Evolutionary conservation across 2,888 invertebrate genomes (phyloP).

Genomic region (Drosophila picticornis): DNA sequence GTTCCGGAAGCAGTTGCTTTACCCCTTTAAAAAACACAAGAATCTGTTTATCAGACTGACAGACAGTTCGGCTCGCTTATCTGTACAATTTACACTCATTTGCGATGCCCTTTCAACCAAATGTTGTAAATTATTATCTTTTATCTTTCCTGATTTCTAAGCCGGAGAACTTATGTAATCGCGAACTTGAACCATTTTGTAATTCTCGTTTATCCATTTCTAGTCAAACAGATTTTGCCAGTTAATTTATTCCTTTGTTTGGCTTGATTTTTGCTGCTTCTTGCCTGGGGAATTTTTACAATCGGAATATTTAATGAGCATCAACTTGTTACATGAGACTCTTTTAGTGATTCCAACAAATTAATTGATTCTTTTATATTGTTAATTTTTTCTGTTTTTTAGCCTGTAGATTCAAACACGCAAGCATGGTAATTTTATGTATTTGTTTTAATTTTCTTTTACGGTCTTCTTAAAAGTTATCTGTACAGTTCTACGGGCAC

Average conservation of each 20-base stretch:
- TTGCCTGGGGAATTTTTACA: neutral
- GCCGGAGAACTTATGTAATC: neutral
- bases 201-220: neutral
- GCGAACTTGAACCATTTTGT: neutral
- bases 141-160: neutral
- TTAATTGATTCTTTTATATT: constrained; percentile 2
- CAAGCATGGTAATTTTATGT: constrained; percentile 7
- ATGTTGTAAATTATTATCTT: neutral
- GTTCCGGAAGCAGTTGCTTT: neutral
- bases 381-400: neutral
- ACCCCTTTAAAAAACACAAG: too few species aligned
- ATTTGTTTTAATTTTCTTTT: constrained; percentile 22
- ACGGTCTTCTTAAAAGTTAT: constrained; percentile 12
- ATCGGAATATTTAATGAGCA: neutral
- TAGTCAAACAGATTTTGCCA: too few species aligned
- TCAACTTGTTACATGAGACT: neutral
- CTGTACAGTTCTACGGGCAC: constrained; percentile 6
- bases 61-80: neutral
- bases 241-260: neutral
- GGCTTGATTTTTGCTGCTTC: neutral
- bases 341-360: neutral
- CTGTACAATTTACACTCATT: neutral
- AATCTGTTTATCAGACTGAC: neutral
- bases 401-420: constrained; percentile 30
- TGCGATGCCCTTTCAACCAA: neutral